Base-by-base conservation (phyloP, 2,113 vertebrate genomes). In the Potamarius usumacintae region DNA sequence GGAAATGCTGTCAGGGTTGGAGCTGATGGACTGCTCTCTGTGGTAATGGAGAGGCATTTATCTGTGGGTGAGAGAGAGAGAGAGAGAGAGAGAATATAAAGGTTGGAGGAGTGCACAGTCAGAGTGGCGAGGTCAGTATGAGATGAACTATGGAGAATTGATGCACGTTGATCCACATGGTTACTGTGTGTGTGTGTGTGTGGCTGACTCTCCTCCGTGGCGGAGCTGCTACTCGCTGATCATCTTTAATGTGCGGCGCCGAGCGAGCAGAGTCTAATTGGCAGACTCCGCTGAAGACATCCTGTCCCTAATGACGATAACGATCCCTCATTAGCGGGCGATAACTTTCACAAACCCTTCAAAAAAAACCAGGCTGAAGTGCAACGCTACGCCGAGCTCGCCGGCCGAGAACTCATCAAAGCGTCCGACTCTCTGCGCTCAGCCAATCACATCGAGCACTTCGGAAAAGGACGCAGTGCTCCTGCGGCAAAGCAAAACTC, bases 321-420 rank as follows among this genome's bases (percentile, higher is more conserved):
- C 71, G 80, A 87, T 78, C 55, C 30, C 85, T 89, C 89, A 82
- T 65, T 85, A 85, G 57, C 25, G 42, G 55, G 62, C 30, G 71
- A 76, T 63, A 89, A 87, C 78, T 79, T 87, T 85, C 89, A 87
- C 82, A 89, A 81, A 82, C 52, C 62, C 78, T 83, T 87, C 82
- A 83, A 69, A 85, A 85, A 88, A 17, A 15, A 15, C 1, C 63
- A 27, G 42, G 67, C 57, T 74, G 63, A 62, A 81, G 62, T 30
- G 71, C 62, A 53, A 48, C 22, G 15, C 48, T 84, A 79, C 48
- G 20, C 20, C 58, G 48, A 62, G 67, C 76, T 87, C 82, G 80
- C 74, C 85, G 67, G 48, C 82, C n/a, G 42, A 84, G 18, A 57
- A 52, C 71, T 60, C 67, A 63, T 42, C 17, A 77, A 15, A 50